Evolutionary conservation across 2,113 vertebrate genomes (phyloP).

Genomic region (Lates calcarifer): DNA sequence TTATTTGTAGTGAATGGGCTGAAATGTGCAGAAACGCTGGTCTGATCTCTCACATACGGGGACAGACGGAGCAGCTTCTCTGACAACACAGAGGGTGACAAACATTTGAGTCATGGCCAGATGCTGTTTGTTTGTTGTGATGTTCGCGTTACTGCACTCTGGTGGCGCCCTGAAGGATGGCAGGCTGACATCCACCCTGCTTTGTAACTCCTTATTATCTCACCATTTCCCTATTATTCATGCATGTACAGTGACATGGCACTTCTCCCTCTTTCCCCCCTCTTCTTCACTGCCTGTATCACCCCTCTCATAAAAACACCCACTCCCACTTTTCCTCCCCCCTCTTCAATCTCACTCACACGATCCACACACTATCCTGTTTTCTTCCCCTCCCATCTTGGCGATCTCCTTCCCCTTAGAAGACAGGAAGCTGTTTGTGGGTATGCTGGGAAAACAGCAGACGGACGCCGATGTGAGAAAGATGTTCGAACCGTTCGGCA

Average conservation of each 20-base stretch:
- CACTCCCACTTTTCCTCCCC: neutral
- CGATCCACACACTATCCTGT: slow-evolving; percentile 20
- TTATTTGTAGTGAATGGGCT: slow-evolving; percentile 44
- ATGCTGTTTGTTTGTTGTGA: slow-evolving; percentile 69
- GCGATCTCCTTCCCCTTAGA: slow-evolving; percentile 86
- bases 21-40: slow-evolving; percentile 58
- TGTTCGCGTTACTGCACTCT: slow-evolving; percentile 69
- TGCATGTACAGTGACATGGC: slow-evolving; percentile 52
- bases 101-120: slow-evolving; percentile 80
- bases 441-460: slow-evolving; percentile 96
- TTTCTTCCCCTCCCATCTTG: slow-evolving; percentile 50
- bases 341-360: slow-evolving; percentile 27
- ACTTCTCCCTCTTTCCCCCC: neutral
- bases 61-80: slow-evolving; percentile 76
- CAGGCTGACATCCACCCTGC: slow-evolving; percentile 30
- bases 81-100: slow-evolving; percentile 74
- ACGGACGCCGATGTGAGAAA: slow-evolving; percentile 94
- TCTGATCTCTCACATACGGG: slow-evolving; percentile 68
- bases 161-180: slow-evolving; percentile 57
- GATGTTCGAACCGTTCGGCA: slow-evolving; percentile 95
- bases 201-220: slow-evolving; percentile 12
- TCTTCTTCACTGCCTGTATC: neutral
- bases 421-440: slow-evolving; percentile 99
- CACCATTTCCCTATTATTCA: slow-evolving; percentile 32
- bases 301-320: slow-evolving; percentile 37